Base-by-base conservation (phyloP, 2,888 invertebrate species). In the Drosophila kanekoi region DNA sequence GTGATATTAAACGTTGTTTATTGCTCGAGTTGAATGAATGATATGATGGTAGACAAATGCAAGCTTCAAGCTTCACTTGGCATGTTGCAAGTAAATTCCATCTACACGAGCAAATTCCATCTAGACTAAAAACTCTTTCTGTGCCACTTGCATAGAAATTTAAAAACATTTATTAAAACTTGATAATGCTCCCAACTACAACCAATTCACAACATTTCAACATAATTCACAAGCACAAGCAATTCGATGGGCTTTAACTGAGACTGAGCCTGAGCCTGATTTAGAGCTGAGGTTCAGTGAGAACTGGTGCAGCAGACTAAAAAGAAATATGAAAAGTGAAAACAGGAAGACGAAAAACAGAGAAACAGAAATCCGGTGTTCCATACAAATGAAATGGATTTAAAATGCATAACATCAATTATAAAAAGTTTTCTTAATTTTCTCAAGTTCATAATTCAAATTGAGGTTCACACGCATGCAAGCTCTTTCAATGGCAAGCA, bases 361-460 rank as follows among this genome's bases (percentile, higher is more conserved):
- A n/a, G 43, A 54, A 23, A 37, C 8, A 18, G n/a, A 49, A 45
- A 33, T 16, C 13, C 5, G 28, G 66, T 16, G 20, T 41, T 11
- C 10, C 18, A 16, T 32, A 37, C 59, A 51, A 71, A 75, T 62
- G 69, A 45, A 73, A 64, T 65, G 68, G 48, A 70, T 75, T 80
- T 65, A 69, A 78, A 88, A 73, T 83, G 84, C 84, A 80, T 79
- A 72, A 76, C 89, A 81, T 86, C 81, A 85, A 85, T 88, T 88
- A 86, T 83, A 58, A 68, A 84, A 87, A 81, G 72, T 88, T 87
- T 88, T 77, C 78, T 77, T 81, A 76, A 79, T 83, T 84, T 87
- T 52, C 61, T 32, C 72, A 71, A 72, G 79, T 70, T 73, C 81
- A 81, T 79, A 83, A 83, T 76, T 81, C 87, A 85, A 85, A 72